Evolutionary conservation across 2,113 vertebrate species (phyloP).

Genomic region (Ancistrus triradiatus): DNA sequence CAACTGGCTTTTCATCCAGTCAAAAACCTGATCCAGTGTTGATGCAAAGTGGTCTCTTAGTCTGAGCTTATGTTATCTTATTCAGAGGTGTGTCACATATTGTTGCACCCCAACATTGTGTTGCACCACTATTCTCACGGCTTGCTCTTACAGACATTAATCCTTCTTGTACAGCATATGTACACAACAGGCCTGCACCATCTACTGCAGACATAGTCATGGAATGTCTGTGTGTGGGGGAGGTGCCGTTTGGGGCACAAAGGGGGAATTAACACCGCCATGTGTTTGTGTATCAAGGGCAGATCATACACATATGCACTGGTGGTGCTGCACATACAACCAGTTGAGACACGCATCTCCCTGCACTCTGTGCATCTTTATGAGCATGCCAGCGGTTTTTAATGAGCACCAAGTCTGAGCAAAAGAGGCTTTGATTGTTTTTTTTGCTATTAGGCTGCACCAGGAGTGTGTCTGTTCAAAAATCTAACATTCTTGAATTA

Average conservation of each 20-base stretch:
- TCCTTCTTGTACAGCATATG: neutral
- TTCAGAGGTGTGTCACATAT: no score
- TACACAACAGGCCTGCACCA: neutral
- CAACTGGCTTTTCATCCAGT: no score
- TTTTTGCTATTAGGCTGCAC: neutral
- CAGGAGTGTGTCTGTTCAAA: neutral
- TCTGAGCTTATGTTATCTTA: no score
- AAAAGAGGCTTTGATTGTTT: slow-evolving; percentile 3
- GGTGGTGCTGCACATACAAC: slow-evolving; percentile 3
- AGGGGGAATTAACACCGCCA: neutral
- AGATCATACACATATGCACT: neutral
- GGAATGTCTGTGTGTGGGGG: neutral
- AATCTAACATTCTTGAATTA: neutral
- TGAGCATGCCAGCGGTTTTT: slow-evolving; percentile 20
- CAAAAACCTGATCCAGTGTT: no score
- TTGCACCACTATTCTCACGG: neutral
- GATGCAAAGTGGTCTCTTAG: no score
- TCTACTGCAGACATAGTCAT: no score
- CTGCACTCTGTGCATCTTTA: slow-evolving; percentile 27
- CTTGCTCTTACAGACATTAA: neutral
- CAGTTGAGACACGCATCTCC: slow-evolving; percentile 28
- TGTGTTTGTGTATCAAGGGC: neutral
- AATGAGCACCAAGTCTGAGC: slow-evolving; percentile 16
- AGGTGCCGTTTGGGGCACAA: slow-evolving; percentile 12
- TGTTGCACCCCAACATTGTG: neutral